Evolutionary conservation across 2,888 invertebrate species (phyloP), one percentile per base, ranked within the genome.

Genomic region (Phyto melanocephala): DNA sequence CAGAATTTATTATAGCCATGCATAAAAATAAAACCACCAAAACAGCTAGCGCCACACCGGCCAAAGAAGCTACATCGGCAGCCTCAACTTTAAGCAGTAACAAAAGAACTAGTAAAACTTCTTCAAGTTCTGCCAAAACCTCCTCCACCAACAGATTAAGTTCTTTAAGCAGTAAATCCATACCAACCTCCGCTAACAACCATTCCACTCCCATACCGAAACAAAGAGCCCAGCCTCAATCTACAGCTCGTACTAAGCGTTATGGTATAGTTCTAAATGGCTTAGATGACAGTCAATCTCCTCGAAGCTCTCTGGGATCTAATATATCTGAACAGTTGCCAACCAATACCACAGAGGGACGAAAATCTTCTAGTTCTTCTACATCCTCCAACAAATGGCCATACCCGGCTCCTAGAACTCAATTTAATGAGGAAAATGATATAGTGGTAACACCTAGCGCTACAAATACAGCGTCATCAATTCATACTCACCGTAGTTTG

Each of bases 181-280:
- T 65, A 2, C 67, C 58, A 22, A 20, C 40, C 11, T 2, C n/a
- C 7, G 3, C 50, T n/a, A 78, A 54, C 11, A 79, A 50, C 81
- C 50, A 85, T 85, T 35, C 85, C 81, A 24, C 85, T 83, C 28
- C 87, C 83, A 22, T 77, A 84, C 35, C 81, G 80, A 10, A 86
- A 85, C 85, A 37, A 83, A 81, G 82, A 65, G 65, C 58, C 20
- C 85, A 85, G 17, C 71, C 75, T 42, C 81, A 67, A 62, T 28
- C 85, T 13, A 77, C 87, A 11, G 85, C 89, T 1, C 89, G 89
- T 52, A 87, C 90, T 0, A 91, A 91, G 47, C 88, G 91, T 0
- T 91, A 91, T 81, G 91, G 91, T 7, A 88, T 91, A 28, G 91
- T 91, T 2, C 83, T 91, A 22, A 91, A 91, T 81, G 88, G 88